Base-by-base conservation (phyloP, 2,888 invertebrate species). In the Erebia aethiops region DNA sequence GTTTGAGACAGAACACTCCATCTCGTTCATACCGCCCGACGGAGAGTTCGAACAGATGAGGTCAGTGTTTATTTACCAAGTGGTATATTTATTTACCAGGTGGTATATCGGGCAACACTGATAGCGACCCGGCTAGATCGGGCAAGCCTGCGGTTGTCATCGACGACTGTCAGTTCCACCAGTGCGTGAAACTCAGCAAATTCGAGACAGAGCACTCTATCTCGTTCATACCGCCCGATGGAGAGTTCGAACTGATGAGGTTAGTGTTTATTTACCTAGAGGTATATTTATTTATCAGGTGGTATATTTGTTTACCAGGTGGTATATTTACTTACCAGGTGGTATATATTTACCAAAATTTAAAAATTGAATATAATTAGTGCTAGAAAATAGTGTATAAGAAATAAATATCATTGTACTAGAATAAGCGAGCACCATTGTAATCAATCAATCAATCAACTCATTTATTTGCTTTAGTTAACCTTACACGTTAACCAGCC, bases 131-230 rank as follows among this genome's bases (percentile, higher is more conserved):
- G 51, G 97, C 97, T 18, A 95, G 98, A 75, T 97, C 98, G n/a
- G 98, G 98, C 67, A 99, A 99, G 91, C 98, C 99, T 0, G 98
- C 99, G 54, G 99, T 99, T n/a, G 99, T 99, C 26, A 99, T 99
- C 80, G 99, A 99, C 86, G 99, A 99, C 93, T 99, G 99, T 83
- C 99, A 99, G 94, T 99, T 99, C 93, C 99, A 99, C 91, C 99
- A 99, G 91, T 99, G 99, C 87, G 99, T 99, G 65, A 99, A 99
- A 88, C 95, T 99, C 71, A 99, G 98, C 89, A 99, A 99, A 95
- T 99, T 99, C 88, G 99, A 99, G 94, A 99, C 99, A 0, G 99
- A 99, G 90, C 99, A 99, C 94, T 99, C 99, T 85, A 99, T 99
- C 87, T 99, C 99, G 80, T 99, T 99, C 94, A 99, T 99, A 85